Base-by-base conservation (phyloP, 2,113 vertebrate genomes). In the Corythaeola cristata region DNA sequence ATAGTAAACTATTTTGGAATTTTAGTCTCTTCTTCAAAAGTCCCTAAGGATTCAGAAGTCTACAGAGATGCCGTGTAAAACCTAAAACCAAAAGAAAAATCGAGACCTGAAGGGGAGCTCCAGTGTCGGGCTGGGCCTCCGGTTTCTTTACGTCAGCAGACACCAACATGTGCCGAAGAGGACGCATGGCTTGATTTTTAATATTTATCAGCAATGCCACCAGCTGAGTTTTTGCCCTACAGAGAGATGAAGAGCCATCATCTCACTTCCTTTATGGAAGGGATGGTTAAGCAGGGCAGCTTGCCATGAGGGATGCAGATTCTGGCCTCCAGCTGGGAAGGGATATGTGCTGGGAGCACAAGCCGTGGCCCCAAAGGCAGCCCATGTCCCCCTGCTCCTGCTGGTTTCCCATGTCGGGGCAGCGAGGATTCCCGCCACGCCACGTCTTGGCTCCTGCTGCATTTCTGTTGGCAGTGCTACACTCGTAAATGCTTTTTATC, bases 401-500 rank as follows among this genome's bases (percentile, higher is more conserved):
- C 83, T 80, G 53, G 45, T 62, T 87, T 89, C 85, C 84, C 80
- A 69, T 15, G 15, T n/a, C 1, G 4, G 24, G 33, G 5, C 30
- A 89, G 45, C 1, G 3, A 90, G 68, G 73, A 84, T 87, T 59
- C 35, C 45, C 5, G 10, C 16, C 3, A 8, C 2, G 9, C 72
- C 5, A 2, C 5, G 4, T 26, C 73, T 89, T 92, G 90, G 93
- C 92, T 94, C 89, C 81, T 78, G 73, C 37, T 4, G 14, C 60
- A 92, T 94, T 97, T 95, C 93, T 95, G 88, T 93, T 94, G 95
- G 95, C 85, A 94, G 19, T 47, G 47, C 84, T 81, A 81, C 44
- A 5, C 92, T 77, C 3, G 1, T 71, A 87, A 94, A 93, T 72
- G 77, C 37, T 82, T 94, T 91, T 89, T 91, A 92, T 75, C 66